These are phyloP conservation scores for Lynx canadensis DNA, from an alignment of 2,113 vertebrate species.

Conservation along the genomic window DNA sequence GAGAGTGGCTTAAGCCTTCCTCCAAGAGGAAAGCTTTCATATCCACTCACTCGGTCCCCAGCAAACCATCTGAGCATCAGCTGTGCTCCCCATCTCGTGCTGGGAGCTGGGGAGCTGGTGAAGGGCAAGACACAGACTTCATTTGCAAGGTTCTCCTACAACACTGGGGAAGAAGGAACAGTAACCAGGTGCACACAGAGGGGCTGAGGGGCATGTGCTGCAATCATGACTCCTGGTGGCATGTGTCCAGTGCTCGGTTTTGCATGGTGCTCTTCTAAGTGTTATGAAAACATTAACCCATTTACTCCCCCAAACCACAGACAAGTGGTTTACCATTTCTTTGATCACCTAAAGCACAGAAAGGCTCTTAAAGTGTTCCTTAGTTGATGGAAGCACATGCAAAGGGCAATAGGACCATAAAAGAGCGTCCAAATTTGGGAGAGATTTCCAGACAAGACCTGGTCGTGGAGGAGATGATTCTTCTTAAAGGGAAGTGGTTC, in stretches of 20 bases:
- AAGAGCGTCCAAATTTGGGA: not conserved
- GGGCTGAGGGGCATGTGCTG: rapidly evolving
- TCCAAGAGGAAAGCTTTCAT: not conserved
- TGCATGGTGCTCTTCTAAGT: not conserved
- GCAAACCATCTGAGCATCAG: not conserved
- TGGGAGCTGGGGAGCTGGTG: not conserved
- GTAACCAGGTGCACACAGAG: not conserved
- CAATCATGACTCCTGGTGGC: no score
- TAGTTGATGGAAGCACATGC: not conserved
- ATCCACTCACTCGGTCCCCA: not conserved
- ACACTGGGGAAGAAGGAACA: not conserved
- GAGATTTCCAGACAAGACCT: not conserved
- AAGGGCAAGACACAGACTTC: not conserved
- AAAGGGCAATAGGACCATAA: not conserved
- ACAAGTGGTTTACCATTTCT: not conserved
- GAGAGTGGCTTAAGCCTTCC: not conserved
- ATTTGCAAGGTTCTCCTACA: no score
- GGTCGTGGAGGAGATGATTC: not conserved
- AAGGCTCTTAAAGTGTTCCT: not conserved
- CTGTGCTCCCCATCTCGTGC: not conserved
- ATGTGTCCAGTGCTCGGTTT: rapidly evolving
- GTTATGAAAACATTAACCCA: not conserved
- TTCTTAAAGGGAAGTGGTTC: not conserved
- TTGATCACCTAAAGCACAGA: not conserved
- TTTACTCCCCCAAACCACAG: not conserved